Evolutionary conservation across 2,888 invertebrate species (phyloP).

Genomic region (Lycophotia porphyrea): DNA sequence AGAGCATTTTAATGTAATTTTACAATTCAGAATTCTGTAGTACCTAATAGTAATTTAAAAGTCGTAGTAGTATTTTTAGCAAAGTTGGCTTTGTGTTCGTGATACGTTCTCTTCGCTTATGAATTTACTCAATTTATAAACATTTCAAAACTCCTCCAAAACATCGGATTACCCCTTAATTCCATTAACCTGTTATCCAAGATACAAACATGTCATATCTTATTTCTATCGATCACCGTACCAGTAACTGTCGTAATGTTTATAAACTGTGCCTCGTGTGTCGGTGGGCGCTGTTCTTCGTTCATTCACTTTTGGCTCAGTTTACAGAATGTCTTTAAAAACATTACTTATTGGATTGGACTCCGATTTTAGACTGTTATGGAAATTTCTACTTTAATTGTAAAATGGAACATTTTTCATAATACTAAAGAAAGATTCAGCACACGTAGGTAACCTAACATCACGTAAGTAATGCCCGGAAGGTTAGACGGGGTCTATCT

Average conservation of each 20-base stretch:
- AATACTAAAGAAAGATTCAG: not conserved
- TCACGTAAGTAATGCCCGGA: not conserved
- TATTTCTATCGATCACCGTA: constrained; percentile 1
- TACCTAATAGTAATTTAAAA: too few species aligned
- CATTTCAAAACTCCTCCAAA: not conserved
- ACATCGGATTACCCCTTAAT: not conserved
- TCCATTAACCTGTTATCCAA: not conserved
- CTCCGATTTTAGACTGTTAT: not conserved
- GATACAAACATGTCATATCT: not conserved
- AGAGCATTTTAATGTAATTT: not conserved
- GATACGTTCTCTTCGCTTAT: not conserved
- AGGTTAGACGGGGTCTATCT: not conserved
- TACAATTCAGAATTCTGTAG: not conserved
- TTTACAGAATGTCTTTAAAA: constrained; percentile 8
- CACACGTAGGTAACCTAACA: not conserved
- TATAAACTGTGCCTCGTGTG: constrained; percentile 35
- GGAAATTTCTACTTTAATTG: not conserved
- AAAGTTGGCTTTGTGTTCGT: not conserved
- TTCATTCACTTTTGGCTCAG: constrained; percentile 20
- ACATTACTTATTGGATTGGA: constrained; percentile 9
- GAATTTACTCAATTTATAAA: not conserved
- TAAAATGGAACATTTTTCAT: not conserved
- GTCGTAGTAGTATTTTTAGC: not conserved
- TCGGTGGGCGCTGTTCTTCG: not conserved
- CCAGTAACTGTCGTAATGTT: constrained; percentile 18